A percentile compares a stretch with the other conserved stretches of the same genome.
These are phyloP conservation scores for Acridotheres tristis DNA, from an alignment of 2,797 vertebrate species.

Conservation along the genomic window DNA sequence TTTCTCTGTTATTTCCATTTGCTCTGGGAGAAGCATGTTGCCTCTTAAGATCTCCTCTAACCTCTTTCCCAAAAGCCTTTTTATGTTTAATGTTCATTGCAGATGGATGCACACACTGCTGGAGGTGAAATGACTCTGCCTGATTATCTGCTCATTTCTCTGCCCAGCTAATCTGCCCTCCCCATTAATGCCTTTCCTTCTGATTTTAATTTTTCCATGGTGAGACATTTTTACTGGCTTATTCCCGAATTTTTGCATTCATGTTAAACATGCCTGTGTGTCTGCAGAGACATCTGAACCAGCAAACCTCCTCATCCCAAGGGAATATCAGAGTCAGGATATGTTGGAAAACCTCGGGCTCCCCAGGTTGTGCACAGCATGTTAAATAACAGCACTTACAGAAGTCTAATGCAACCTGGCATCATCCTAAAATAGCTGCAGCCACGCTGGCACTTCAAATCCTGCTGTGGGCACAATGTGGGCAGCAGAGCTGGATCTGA, in stretches of 20 bases:
- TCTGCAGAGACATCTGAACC: background rate
- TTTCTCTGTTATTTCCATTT: background rate
- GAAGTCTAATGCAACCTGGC: conserved; percentile 3
- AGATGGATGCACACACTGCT: conserved; percentile 18
- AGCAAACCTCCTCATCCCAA: background rate
- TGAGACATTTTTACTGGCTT: background rate
- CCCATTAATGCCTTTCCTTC: background rate
- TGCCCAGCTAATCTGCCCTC: background rate
- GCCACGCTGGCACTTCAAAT: background rate
- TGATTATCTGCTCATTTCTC: conserved; percentile 47
- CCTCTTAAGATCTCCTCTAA: background rate
- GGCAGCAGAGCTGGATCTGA: background rate
- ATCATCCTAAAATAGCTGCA: conserved; percentile 59
- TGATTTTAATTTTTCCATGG: background rate
- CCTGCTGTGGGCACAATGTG: background rate
- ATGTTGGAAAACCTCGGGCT: background rate
- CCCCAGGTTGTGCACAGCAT: fast-evolving
- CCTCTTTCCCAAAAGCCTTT: conserved; percentile 5
- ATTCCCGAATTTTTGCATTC: background rate
- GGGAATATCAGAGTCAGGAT: background rate
- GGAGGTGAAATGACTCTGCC: conserved; percentile 42
- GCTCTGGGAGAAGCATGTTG: background rate
- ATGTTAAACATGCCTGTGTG: background rate
- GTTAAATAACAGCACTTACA: background rate
- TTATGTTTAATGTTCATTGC: background rate